Evolutionary conservation across 2,797 vertebrate genomes (phyloP).

Genomic region (Cossypha dichroa): DNA sequence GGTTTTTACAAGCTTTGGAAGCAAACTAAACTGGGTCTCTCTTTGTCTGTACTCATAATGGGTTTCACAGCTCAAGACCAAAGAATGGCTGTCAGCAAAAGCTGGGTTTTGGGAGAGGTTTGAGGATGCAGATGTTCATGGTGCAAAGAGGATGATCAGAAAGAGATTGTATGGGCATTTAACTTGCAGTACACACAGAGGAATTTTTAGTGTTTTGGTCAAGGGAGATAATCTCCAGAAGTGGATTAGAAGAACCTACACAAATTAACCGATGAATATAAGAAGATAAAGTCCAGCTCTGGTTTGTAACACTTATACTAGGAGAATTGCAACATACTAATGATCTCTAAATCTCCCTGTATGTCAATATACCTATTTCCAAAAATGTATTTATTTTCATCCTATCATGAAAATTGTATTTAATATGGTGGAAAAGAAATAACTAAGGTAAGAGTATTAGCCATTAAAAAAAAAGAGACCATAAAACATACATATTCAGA

Average conservation of each 20-base stretch:
- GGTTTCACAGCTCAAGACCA: not conserved
- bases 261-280: not conserved
- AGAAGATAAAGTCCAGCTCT: not conserved
- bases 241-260: not conserved
- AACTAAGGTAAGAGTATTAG: not conserved
- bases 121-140: not conserved
- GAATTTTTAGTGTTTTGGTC: not conserved
- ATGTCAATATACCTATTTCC: not conserved
- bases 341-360: not conserved
- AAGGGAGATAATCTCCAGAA: not conserved
- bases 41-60: not conserved
- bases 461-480: too few relatives aligned
- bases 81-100: not conserved
- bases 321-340: not conserved
- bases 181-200: not conserved
- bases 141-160: not conserved
- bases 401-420: not conserved
- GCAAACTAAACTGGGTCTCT: not conserved
- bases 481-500: not conserved
- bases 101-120: not conserved
- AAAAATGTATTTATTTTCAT: not conserved
- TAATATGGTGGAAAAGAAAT: not conserved
- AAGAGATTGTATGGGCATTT: not conserved
- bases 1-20: not conserved
- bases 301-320: not conserved